Base-by-base conservation (phyloP, 2,113 vertebrate genomes). In the Phylloscopus trochiloides region DNA sequence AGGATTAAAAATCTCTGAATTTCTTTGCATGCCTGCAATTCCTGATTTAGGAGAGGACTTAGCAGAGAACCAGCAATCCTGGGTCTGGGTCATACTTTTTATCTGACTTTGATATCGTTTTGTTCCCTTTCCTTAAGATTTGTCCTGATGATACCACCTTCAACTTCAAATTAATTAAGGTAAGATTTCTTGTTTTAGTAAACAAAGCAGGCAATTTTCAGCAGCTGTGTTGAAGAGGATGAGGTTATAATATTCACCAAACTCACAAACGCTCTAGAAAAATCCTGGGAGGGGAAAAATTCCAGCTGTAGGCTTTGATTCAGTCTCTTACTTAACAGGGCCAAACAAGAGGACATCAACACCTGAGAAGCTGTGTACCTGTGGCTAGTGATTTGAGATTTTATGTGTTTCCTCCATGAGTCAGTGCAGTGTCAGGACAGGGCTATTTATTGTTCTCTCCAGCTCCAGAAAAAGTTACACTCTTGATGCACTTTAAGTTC, bases 161-260 rank as follows among this genome's bases (percentile, higher is more conserved):
- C 77, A 97, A 99, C 92, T 91, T 99, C 72, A 96, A 48, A 79
- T 97, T 97, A 90, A 98, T 99, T 97, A 98, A 98, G 99, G 99
- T 99, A 99, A 98, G 83, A 48, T 59, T 61, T 80, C 24, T 47
- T 93, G 43, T 12, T 87, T 68, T 52, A 31, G 21, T 71, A 34
- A 86, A 29, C 62, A 71, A 87, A 68, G 14, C 9, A 24, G n/a
- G 14, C 4, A 24, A 8, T 45, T 77, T 92, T 63, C 28, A 81
- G 59, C 29, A 54, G 51, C 28, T 70, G 0, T 52, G 7, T 74
- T 48, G 22, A 85, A 70, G 26, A 58, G 34, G 24, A 25, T 54
- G 32, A 45, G 17, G 9, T 54, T 31, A 12, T 42, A 55, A 43
- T 58, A 57, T 42, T 90, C 13, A 81, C 14, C 3, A 61, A 14